These are phyloP conservation scores for Orthosia incerta DNA, from an alignment of 2,888 invertebrate genomes.

Conservation along the genomic window DNA sequence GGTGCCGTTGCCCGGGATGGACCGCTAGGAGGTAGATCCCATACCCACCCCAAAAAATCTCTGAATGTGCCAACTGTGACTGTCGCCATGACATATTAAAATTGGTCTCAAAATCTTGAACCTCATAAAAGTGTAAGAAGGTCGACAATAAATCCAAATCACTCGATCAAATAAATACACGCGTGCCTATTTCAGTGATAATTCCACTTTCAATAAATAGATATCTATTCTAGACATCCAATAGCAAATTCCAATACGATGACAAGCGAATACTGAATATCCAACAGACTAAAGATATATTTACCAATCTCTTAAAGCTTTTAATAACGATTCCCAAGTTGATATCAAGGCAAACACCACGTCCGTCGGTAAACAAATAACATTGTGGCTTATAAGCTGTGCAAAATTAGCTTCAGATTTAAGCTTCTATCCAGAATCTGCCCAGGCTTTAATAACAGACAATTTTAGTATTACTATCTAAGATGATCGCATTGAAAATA, in stretches of 20 bases:
- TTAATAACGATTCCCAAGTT: slow-evolving; percentile 83
- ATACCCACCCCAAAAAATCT: too few species aligned
- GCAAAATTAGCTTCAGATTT: slow-evolving; percentile 77
- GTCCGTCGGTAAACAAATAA: slow-evolving; percentile 75
- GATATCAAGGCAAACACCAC: slow-evolving; percentile 79
- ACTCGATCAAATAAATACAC: neutral
- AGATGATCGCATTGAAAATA: neutral
- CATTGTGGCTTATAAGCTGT: slow-evolving; percentile 66
- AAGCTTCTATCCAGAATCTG: slow-evolving; percentile 33
- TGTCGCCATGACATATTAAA: too few species aligned
- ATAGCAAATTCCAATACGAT: slow-evolving; percentile 31
- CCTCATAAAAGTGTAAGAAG: neutral
- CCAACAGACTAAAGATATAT: slow-evolving; percentile 44
- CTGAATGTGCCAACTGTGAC: too few species aligned
- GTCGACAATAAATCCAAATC: too few species aligned
- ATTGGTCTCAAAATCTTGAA: neutral
- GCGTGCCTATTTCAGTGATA: neutral
- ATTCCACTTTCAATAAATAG: neutral
- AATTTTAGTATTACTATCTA: slow-evolving; percentile 2
- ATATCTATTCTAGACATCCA: neutral
- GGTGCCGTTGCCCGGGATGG: too few species aligned
- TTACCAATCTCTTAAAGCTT: slow-evolving; percentile 72
- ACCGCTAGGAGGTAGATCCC: too few species aligned
- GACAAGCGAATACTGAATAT: slow-evolving; percentile 25
- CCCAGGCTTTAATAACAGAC: slow-evolving; percentile 19